Evolutionary conservation across 2,888 invertebrate genomes (phyloP).

Genomic region (Argynnis bischoffii): DNA sequence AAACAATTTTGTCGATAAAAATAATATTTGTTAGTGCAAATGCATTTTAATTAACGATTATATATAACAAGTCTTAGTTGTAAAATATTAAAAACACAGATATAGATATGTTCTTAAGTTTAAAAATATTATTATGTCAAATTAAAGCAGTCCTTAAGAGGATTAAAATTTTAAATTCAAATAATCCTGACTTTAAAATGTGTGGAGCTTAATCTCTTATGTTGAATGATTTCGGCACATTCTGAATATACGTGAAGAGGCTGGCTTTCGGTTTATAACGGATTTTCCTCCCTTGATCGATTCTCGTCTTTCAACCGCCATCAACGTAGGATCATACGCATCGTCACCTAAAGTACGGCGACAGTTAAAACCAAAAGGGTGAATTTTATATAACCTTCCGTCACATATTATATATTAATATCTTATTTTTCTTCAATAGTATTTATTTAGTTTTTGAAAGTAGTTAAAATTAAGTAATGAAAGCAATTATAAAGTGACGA

Average conservation of each 20-base stretch:
- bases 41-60: too few species aligned
- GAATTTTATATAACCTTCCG: not conserved
- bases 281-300: slow-evolving; percentile 52
- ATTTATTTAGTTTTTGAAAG: not conserved
- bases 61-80: not conserved
- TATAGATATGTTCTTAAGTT: not conserved
- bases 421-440: not conserved
- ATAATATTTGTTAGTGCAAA: too few species aligned
- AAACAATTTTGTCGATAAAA: too few species aligned
- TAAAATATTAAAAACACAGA: not conserved
- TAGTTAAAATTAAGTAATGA: slow-evolving; percentile 4
- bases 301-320: slow-evolving; percentile 50
- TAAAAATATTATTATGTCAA: not conserved
- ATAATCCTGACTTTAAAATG: slow-evolving; percentile 1
- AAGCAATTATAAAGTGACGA: slow-evolving; percentile 18
- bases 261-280: slow-evolving; percentile 21
- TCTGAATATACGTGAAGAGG: not conserved
- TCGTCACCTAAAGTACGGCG: slow-evolving; percentile 32
- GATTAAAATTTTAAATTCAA: not conserved
- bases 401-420: not conserved
- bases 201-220: not conserved
- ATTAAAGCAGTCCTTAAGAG: not conserved
- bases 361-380: not conserved
- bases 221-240: not conserved
- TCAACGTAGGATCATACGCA: slow-evolving; percentile 51